Conservation (phyloP, 2,888 invertebrate genomes). For the Xestia ashworthii region DNA sequence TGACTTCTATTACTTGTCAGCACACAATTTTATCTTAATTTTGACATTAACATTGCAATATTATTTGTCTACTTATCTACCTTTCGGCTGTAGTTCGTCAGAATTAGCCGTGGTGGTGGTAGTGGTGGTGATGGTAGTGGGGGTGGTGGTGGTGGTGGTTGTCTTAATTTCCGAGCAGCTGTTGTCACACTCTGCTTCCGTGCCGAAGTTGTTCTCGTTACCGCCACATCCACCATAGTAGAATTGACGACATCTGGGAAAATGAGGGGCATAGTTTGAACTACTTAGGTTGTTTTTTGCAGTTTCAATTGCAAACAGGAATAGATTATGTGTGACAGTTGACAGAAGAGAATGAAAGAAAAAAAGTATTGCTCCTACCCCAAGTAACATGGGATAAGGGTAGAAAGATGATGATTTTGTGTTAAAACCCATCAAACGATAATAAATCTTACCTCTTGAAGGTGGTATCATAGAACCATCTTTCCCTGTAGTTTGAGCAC, state of each 20-base stretch:
- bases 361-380: too few species aligned
- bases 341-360: too few species aligned
- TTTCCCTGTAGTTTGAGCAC: slow-evolving; percentile 93
- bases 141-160: slow-evolving; percentile 66
- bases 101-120: slow-evolving; percentile 81
- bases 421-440: background rate
- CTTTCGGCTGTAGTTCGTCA: slow-evolving; percentile 3
- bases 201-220: slow-evolving; percentile 95
- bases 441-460: slow-evolving; percentile 85
- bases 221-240: slow-evolving; percentile 98
- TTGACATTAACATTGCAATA: too few species aligned
- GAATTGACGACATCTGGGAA: slow-evolving; percentile 93
- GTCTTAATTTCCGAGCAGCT: slow-evolving; percentile 90
- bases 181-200: slow-evolving; percentile 92
- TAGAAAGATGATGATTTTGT: too few species aligned
- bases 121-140: slow-evolving; percentile 76
- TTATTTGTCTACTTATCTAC: too few species aligned
- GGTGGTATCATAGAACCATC: slow-evolving; percentile 96
- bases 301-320: too few species aligned
- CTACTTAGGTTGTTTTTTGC: background rate
- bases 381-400: too few species aligned
- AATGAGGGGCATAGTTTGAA: background rate
- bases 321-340: too few species aligned
- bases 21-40: too few species aligned
- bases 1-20: too few species aligned